These are phyloP conservation scores for Ploceus nigricollis DNA, from an alignment of 2,113 vertebrate genomes.

Conservation along the genomic window DNA sequence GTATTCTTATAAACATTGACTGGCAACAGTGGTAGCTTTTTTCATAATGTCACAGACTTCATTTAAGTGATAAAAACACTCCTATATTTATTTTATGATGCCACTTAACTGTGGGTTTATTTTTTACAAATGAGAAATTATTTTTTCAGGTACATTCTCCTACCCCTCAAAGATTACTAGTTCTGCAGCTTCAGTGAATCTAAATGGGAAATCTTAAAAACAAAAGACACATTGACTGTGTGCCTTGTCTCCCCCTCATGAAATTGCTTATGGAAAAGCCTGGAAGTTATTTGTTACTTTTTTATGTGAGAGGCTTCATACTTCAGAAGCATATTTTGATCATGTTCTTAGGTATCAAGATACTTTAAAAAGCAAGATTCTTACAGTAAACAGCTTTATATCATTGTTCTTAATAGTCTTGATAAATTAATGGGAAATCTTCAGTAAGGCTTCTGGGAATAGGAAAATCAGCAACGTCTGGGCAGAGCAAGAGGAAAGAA, in stretches of 20 bases:
- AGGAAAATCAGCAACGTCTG: not conserved
- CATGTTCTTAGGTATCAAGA: not conserved
- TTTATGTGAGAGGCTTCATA: not conserved
- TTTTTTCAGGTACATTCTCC: not conserved
- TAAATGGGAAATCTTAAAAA: not conserved
- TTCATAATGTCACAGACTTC: not conserved
- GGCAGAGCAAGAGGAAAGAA: not conserved
- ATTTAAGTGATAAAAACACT: not conserved
- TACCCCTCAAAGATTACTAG: not conserved
- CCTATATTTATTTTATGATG: not conserved
- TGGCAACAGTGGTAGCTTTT: not conserved
- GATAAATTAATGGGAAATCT: not conserved
- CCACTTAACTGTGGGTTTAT: not conserved
- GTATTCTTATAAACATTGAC: not conserved
- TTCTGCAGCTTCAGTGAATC: not conserved
- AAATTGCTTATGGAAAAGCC: not conserved
- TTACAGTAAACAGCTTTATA: not conserved
- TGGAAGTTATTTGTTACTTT: not conserved
- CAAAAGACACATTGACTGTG: not conserved
- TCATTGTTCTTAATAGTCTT: not conserved
- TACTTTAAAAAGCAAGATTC: not conserved
- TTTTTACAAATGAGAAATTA: not conserved
- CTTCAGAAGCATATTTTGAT: not conserved
- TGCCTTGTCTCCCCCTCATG: not conserved
- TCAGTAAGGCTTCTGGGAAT: not conserved